phyloP scores from a whole-genome alignment of 2,888 invertebrate species.

The Drosophila vallismaia region DNA sequence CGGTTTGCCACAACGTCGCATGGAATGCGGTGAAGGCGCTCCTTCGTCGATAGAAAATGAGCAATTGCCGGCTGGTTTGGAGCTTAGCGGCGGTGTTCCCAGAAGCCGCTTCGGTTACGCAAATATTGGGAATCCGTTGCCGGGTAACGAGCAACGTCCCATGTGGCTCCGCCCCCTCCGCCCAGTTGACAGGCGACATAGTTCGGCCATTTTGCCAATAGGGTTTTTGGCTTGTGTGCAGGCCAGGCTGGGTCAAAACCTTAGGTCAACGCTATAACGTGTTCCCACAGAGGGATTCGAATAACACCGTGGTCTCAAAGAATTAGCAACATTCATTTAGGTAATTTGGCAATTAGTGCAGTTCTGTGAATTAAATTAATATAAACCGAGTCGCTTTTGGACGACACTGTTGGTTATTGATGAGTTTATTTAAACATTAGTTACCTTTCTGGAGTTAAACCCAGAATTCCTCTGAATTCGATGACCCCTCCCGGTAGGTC shows the following conservation, averaged over 20 bases:
- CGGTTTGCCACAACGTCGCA: constrained; percentile 15
- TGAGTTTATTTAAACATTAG: neutral
- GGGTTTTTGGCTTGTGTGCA: neutral
- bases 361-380: neutral
- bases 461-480: neutral
- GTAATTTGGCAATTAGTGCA: constrained; percentile 1
- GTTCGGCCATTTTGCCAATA: constrained; percentile 40
- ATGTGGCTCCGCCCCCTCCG: constrained; percentile 25
- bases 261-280: neutral
- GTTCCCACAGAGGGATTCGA: neutral
- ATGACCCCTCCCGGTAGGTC: neutral
- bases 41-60: constrained; percentile 56
- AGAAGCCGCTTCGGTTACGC: constrained; percentile 59
- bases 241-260: constrained; percentile 11
- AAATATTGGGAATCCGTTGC: constrained; percentile 71
- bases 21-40: constrained; percentile 71
- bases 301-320: neutral
- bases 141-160: constrained; percentile 42
- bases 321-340: constrained; percentile 3
- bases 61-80: constrained; percentile 37
- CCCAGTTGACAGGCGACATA: constrained; percentile 9
- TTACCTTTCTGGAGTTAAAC: neutral
- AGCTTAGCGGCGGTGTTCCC: constrained; percentile 18
- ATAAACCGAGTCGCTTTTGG: neutral
- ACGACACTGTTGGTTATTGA: neutral